Evolutionary conservation across 2,797 vertebrate genomes (phyloP), one percentile per base, ranked within the genome.

Genomic region (Diceros bicornis): DNA sequence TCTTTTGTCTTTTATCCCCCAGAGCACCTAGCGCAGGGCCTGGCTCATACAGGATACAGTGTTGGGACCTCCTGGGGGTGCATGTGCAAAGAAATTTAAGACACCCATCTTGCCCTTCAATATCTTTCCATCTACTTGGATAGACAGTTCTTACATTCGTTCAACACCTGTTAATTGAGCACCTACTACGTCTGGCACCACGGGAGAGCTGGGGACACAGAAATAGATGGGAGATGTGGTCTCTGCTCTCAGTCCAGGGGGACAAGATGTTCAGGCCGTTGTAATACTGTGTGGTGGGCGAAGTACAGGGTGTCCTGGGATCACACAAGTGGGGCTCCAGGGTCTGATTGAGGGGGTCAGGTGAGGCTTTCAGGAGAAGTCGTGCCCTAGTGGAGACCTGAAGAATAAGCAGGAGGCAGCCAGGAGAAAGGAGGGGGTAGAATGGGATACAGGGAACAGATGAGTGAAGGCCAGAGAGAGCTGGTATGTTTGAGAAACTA

Each of bases 141-240:
- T 18, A 57, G 55, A 71, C 16, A 14, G 74, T n/a, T 37, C 37
- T 75, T 82, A 20, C 9, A 47, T 57, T 52, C 52, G 13, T 52
- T 81, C 25, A 27, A 4, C 21, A 79, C 21, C 16, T 7, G 27
- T 44, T 44, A 66, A 59, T 16, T 11, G 41, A 92, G 66, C 23
- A 34, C 20, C 59, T 52, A 20, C 74, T 25, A 6, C 7, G n/a
- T 10, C 68, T 7, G 23, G 75, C 14, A 2, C 69, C 18, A 4
- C 6, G 50, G 0, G 20, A 64, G 25, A 64, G 75, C 23, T 32
- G n/a, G 14, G n/a, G 62, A 41, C 8, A 6, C 47, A 7, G 72
- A 23, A 7, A n/a, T 1, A 4, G n/a, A 13, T 10, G 10, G 11
- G 64, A 87, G 41, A 16, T 0, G 16, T 7, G 34, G 6, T 17